Percentiles rank a stretch among this genome's conserved stretches.
Evolutionary conservation across 2,113 vertebrate genomes (phyloP).

Genomic region (Megaceryle maxima): DNA sequence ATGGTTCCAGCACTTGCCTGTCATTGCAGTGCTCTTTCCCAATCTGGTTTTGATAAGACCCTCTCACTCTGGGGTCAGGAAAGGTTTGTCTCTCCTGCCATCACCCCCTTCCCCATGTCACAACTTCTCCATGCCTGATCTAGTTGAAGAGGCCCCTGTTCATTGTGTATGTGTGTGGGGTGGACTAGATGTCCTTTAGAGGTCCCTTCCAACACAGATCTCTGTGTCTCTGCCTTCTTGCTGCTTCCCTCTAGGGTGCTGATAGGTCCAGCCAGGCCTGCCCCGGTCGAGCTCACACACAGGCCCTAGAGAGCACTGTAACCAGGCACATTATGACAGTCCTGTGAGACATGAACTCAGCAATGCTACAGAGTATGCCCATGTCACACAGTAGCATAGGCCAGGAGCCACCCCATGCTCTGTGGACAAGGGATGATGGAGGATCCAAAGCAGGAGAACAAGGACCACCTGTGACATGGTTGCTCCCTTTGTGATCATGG

Average conservation of each 20-base stretch:
- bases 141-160: neutral
- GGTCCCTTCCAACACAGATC: neutral
- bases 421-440: neutral
- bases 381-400: neutral
- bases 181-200: neutral
- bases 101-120: neutral
- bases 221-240: neutral
- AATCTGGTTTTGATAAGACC: neutral
- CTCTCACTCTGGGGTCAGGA: neutral
- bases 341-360: neutral
- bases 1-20: neutral
- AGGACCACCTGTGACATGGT: neutral
- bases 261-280: neutral
- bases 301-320: neutral
- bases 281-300: neutral
- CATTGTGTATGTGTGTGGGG: too few relatives aligned
- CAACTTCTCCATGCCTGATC: neutral
- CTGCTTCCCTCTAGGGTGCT: neutral
- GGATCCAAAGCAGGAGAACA: neutral
- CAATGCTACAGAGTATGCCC: neutral
- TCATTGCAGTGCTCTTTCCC: neutral
- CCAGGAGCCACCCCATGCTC: neutral
- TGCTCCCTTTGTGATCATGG: neutral
- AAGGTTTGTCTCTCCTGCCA: neutral
- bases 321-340: neutral